phyloP scores from a whole-genome alignment of 2,113 vertebrate species.

The Syngnathus typhle region DNA sequence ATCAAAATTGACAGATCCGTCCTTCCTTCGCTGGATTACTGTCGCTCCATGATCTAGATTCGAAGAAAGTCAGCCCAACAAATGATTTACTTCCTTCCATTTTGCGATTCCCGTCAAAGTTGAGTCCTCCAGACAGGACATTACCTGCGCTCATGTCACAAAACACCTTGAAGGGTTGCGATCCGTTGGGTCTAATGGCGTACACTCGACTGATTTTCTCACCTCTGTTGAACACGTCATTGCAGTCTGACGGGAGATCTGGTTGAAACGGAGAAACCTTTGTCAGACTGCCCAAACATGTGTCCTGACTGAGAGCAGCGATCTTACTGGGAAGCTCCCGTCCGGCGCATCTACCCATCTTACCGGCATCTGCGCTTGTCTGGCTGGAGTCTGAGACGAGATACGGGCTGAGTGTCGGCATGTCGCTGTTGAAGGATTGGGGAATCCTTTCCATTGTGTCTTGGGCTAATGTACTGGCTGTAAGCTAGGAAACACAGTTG shows the following conservation, averaged over 20 bases:
- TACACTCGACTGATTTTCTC: constrained; percentile 71
- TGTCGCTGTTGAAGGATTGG: constrained; percentile 34
- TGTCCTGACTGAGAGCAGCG: not conserved
- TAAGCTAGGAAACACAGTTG: constrained; percentile 27
- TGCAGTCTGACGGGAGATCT: constrained; percentile 76
- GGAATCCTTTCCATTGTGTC: constrained; percentile 63
- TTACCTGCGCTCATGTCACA: constrained; percentile 80
- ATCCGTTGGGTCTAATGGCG: constrained; percentile 71
- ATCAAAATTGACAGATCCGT: constrained; percentile 84
- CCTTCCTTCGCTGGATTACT: constrained; percentile 78
- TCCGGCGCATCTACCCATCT: constrained; percentile 4
- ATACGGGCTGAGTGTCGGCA: constrained; percentile 52
- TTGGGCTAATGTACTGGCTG: constrained; percentile 47
- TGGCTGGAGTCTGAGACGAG: constrained; percentile 45
- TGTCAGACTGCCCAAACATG: not conserved
- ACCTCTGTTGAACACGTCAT: constrained; percentile 70
- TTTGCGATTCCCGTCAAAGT: not conserved
- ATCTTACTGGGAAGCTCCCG: not conserved
- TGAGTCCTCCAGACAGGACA: no score
- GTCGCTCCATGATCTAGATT: constrained; percentile 74
- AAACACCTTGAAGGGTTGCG: constrained; percentile 76
- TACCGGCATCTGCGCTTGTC: constrained; percentile 14
- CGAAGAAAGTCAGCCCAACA: not conserved
- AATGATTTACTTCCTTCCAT: not conserved
- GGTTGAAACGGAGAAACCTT: not conserved